Evolutionary conservation across 92 coral and sea anemone genomes (phyloP).

Genomic region (Porites evermanni): DNA sequence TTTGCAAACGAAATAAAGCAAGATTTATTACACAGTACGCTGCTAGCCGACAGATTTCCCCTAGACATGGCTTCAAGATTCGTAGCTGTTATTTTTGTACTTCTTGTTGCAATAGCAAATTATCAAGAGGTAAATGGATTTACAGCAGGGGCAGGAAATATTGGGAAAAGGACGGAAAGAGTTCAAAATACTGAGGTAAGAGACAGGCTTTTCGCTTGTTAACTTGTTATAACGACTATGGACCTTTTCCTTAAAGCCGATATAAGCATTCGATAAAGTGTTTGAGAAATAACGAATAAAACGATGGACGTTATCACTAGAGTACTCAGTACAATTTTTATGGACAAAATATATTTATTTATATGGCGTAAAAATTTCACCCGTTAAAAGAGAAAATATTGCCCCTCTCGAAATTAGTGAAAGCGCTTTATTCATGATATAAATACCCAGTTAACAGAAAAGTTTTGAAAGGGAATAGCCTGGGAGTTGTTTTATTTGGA

Average conservation of each 20-base stretch:
- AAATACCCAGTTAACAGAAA: too few relatives aligned
- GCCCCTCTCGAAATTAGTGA: too few relatives aligned
- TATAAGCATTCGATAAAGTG: background rate
- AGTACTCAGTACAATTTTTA: too few relatives aligned
- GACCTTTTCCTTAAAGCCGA: background rate
- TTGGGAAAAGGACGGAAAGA: constrained; percentile 25
- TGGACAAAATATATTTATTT: too few relatives aligned
- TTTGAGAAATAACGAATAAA: too few relatives aligned
- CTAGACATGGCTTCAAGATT: constrained; percentile 26
- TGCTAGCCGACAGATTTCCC: background rate
- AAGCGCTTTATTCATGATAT: too few relatives aligned
- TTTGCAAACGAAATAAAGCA: constrained; percentile 1
- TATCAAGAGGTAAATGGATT: constrained; percentile 17
- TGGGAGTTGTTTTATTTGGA: too few relatives aligned
- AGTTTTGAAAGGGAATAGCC: too few relatives aligned
- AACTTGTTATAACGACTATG: background rate
- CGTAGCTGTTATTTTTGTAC: constrained; percentile 1
- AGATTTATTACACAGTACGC: background rate
- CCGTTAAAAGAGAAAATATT: too few relatives aligned
- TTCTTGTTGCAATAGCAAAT: constrained; percentile 7
- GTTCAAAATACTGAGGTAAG: constrained; percentile 8
- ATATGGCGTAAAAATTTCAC: too few relatives aligned
- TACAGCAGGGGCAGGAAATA: constrained; percentile 51
- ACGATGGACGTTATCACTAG: too few relatives aligned
- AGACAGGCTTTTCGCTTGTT: background rate